A percentile compares a stretch with the other conserved stretches of the same genome.
Conservation (phyloP, 1,140 invertebrate species). For the Scaptomyza graminum region DNA sequence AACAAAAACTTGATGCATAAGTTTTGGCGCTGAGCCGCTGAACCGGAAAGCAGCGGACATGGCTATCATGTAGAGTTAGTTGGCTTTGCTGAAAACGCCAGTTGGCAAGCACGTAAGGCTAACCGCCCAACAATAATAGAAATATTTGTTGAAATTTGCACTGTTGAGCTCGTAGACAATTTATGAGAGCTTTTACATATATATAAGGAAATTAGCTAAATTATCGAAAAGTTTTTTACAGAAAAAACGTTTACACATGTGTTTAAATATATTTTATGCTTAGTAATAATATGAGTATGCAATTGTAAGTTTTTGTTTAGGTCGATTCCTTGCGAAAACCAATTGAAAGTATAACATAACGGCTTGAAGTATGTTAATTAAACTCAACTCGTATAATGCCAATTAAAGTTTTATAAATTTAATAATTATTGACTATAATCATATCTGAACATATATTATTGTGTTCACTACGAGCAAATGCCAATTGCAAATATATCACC, state of each 20-base stretch:
- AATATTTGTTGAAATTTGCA: constrained; percentile 4
- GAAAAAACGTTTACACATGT: too few species aligned
- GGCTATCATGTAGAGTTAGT: background rate
- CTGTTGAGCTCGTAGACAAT: background rate
- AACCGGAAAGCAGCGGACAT: constrained; percentile 13
- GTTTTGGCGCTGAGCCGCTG: constrained; percentile 37
- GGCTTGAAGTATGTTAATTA: too few species aligned
- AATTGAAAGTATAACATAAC: background rate
- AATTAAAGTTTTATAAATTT: too few species aligned
- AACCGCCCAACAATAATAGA: constrained; percentile 47
- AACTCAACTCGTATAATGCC: too few species aligned
- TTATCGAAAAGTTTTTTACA: background rate
- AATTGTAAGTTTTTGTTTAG: too few species aligned
- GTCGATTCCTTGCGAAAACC: background rate
- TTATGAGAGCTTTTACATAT: background rate
- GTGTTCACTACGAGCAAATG: background rate
- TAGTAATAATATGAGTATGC: background rate
- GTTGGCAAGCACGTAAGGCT: constrained; percentile 60
- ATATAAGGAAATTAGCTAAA: background rate
- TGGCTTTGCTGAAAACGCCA: constrained; percentile 30
- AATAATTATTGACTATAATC: too few species aligned
- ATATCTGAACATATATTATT: too few species aligned
- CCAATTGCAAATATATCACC: background rate
- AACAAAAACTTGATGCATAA: constrained; percentile 60
- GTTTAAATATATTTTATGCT: too few species aligned